Evolutionary conservation across 1,140 invertebrate genomes (phyloP), one percentile per base, ranked within the genome.

Genomic region (Maniola jurtina): DNA sequence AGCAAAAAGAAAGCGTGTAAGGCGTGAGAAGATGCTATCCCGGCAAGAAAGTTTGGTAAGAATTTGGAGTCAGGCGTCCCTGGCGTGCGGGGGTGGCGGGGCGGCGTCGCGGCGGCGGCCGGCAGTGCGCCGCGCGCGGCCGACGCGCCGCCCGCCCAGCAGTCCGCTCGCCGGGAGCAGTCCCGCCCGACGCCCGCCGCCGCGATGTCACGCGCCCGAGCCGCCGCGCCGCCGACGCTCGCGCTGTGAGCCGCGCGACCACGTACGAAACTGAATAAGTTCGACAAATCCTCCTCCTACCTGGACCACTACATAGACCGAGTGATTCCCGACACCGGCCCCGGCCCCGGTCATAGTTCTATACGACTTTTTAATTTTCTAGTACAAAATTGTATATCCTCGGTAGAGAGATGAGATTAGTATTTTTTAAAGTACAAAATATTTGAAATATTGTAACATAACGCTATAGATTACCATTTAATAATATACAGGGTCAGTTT

Each of bases 401-500:
- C 64, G 68, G 75, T 81, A 84, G 78, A 81, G 70, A 79, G 70
- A 84, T 77, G 76, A 79, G 67, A 80, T 80, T 86, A 90, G 79
- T 88, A 86, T 86, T 89, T 90, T 88, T 89, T 83, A 89, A 86
- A 89, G 86, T 89, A 89, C 86, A 89, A 90, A 88, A 82, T 87
- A 88, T 87, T 45, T 86, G 85, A 86, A 88, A 87, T 66, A 79
- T 86, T 84, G 80, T 77, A 79, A 34, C 11, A 55, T 55, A 55
- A 80, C 81, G 85, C 77, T 80, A 81, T 89, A 87, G 84, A 81
- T 79, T 86, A 89, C 78, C 79, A 79, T 86, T 76, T 82, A 86
- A 86, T 87, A 81, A 86, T n/a, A 89, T 88, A 90, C 88, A 90
- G 88, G 88, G 88, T 90, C 86, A 84, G 86, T 88, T 89, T 90